phyloP scores from a whole-genome alignment of 2,888 invertebrate species.

The Bombyx huttoni region DNA sequence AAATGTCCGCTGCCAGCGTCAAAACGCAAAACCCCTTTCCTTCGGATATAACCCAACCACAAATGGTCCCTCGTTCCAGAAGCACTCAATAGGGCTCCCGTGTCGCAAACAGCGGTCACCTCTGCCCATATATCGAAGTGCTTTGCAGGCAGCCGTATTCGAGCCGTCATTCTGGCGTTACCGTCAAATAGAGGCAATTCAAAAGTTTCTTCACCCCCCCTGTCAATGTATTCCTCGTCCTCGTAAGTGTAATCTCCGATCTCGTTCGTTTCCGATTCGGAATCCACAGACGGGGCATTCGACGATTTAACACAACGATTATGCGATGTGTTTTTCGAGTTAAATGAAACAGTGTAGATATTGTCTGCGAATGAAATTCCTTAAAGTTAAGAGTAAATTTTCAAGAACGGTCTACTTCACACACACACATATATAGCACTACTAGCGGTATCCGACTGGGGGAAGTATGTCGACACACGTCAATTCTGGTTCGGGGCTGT shows the following conservation, averaged over 20 bases:
- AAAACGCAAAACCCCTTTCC: conserved; percentile 48
- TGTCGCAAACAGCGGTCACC: conserved; percentile 51
- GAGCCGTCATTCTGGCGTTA: conserved; percentile 42
- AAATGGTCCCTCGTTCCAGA: conserved; percentile 57
- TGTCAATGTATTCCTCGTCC: conserved; percentile 31
- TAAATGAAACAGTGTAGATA: conserved; percentile 23
- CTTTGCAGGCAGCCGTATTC: conserved; percentile 48
- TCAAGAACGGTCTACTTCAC: conserved; percentile 4
- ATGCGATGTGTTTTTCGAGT: conserved; percentile 19
- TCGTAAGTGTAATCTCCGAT: conserved; percentile 39
- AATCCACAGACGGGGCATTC: conserved; percentile 21
- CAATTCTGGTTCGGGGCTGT: conserved; percentile 57
- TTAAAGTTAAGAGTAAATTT: conserved; percentile 16
- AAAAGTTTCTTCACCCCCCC: conserved; percentile 21
- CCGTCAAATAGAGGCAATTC: conserved; percentile 59
- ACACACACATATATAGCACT: conserved; percentile 19
- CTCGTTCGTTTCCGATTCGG: conserved; percentile 35
- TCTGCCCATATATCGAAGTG: conserved; percentile 64
- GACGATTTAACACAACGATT: conserved; percentile 22
- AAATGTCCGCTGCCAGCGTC: conserved; percentile 59
- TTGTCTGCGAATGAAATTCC: conserved; percentile 50
- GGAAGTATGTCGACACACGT: conserved; percentile 57
- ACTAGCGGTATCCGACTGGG: conserved; percentile 61
- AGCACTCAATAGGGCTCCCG: conserved; percentile 50
- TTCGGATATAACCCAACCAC: conserved; percentile 55